These are phyloP conservation scores for Leptinotarsa texana DNA, from an alignment of 1,140 invertebrate species.

Conservation along the genomic window DNA sequence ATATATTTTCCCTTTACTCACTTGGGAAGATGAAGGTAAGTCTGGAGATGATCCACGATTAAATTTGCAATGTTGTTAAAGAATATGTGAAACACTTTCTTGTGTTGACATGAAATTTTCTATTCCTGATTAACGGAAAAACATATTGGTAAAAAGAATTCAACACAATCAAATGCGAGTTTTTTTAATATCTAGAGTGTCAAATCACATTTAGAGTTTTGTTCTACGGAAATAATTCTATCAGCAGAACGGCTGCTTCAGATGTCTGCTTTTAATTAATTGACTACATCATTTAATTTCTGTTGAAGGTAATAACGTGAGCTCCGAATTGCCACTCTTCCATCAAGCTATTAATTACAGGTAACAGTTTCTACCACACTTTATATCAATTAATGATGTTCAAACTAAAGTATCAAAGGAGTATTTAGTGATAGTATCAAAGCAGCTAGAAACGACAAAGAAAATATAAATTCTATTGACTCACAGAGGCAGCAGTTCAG, in stretches of 20 bases:
- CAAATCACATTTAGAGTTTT: not conserved
- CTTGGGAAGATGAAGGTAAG: no score
- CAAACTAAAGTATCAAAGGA: slow-evolving; percentile 9
- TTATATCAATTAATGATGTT: slow-evolving; percentile 10
- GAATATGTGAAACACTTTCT: no score
- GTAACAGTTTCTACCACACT: slow-evolving; percentile 7
- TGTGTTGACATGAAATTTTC: no score
- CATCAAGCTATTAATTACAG: slow-evolving; percentile 13
- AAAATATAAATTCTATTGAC: slow-evolving; percentile 9
- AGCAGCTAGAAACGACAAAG: slow-evolving; percentile 13
- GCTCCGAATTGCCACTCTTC: no score
- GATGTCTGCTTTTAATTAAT: not conserved
- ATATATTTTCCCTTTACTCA: no score
- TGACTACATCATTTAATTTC: not conserved
- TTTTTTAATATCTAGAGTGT: not conserved
- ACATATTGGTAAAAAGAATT: no score
- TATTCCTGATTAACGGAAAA: no score
- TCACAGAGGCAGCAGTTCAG: not conserved
- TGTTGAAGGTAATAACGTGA: no score
- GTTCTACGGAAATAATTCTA: no score
- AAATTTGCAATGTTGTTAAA: no score
- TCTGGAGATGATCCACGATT: no score
- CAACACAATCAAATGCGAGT: not conserved
- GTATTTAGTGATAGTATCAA: slow-evolving; percentile 10
- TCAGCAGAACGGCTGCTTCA: not conserved